These are phyloP conservation scores for Synergus umbraculus DNA, from an alignment of 2,888 invertebrate genomes.

Conservation along the genomic window DNA sequence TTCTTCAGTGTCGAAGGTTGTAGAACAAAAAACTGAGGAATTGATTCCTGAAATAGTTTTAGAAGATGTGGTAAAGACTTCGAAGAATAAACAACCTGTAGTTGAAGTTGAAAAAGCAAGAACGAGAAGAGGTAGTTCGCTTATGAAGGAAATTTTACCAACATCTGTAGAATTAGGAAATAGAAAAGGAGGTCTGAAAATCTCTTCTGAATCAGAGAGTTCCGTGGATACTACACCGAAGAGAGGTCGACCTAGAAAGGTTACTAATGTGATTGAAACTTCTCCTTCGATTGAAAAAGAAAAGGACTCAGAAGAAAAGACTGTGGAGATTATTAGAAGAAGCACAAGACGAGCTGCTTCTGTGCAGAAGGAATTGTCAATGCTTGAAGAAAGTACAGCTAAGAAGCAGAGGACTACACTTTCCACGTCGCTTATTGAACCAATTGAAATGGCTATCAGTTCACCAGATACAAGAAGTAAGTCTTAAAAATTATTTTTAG, in stretches of 20 bases:
- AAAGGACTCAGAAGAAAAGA: constrained; percentile 39
- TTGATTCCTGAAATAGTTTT: background rate
- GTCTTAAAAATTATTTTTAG: background rate
- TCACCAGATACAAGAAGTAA: constrained; percentile 7
- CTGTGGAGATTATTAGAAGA: constrained; percentile 51
- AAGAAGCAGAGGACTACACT: constrained; percentile 43
- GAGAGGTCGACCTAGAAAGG: constrained; percentile 3
- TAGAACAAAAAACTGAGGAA: background rate
- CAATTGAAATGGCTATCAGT: constrained; percentile 40
- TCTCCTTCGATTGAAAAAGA: background rate
- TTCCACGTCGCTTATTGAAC: constrained; percentile 35
- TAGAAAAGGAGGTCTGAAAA: constrained; percentile 36
- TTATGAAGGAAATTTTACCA: constrained; percentile 59
- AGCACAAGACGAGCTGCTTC: constrained; percentile 62
- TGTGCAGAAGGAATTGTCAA: constrained; percentile 59
- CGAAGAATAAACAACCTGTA: background rate
- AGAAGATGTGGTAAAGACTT: background rate
- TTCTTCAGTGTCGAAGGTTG: constrained; percentile 11
- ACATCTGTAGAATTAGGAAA: constrained; percentile 33
- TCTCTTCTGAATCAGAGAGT: constrained; percentile 26
- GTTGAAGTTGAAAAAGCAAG: constrained; percentile 46
- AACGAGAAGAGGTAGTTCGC: constrained; percentile 61
- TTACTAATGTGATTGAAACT: constrained; percentile 29
- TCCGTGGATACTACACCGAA: constrained; percentile 32
- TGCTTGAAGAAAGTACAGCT: constrained; percentile 35